Conservation (phyloP, 2,113 vertebrate genomes). For the Bos indicus region DNA sequence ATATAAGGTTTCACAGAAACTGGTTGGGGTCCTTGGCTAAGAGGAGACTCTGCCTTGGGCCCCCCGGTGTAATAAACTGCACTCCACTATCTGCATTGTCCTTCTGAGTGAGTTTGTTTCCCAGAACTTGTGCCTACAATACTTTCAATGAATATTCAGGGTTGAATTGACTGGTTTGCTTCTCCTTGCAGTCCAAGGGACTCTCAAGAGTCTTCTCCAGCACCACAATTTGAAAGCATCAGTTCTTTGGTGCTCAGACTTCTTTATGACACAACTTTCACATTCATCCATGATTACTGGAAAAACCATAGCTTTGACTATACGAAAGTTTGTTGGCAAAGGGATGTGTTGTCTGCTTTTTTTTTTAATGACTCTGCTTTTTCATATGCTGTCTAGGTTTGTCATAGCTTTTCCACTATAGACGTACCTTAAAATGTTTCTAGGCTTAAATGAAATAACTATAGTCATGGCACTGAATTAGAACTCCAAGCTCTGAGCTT, state of each 20-base stretch:
- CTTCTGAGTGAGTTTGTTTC: not conserved
- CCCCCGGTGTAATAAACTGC: rapidly evolving
- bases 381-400: not conserved
- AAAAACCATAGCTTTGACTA: not conserved
- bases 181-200: not conserved
- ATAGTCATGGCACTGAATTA: not conserved
- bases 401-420: not conserved
- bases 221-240: not conserved
- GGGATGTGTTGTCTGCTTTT: not conserved
- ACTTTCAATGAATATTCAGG: not conserved
- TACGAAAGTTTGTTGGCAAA: not conserved
- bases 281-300: not conserved
- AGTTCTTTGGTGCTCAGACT: not conserved
- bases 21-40: not conserved
- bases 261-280: not conserved
- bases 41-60: not conserved
- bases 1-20: not conserved
- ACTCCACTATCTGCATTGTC: not conserved
- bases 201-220: not conserved
- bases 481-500: not conserved
- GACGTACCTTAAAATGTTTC: not conserved
- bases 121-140: not conserved
- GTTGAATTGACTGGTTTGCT: not conserved
- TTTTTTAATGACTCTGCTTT: not conserved
- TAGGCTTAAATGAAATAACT: not conserved